Conservation (phyloP, 92 coral and sea anemone species). For the Hydrozoanthus gracilis region DNA sequence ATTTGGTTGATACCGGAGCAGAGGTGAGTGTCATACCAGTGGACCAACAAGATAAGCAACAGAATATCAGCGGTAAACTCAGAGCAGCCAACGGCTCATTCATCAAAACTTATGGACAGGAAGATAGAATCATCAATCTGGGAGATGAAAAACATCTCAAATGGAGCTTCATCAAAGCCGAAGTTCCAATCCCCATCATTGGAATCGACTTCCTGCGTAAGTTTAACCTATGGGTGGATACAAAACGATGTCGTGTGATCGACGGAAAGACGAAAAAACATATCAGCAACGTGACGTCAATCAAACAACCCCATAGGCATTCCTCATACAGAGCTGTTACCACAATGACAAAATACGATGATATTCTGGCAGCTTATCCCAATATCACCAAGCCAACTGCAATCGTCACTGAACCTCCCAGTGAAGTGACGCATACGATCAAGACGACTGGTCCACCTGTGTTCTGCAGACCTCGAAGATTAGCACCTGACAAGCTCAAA, state of each 20-base stretch:
- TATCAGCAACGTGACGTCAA: background rate
- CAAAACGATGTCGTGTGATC: background rate
- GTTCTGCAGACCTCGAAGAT: slow-evolving; percentile 12
- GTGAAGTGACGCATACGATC: background rate
- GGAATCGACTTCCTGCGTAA: background rate
- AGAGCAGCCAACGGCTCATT: slow-evolving; percentile 1
- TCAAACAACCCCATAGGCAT: background rate
- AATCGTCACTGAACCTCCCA: background rate
- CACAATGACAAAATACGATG: too few relatives aligned
- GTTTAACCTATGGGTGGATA: slow-evolving; percentile 10
- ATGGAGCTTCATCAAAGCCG: background rate
- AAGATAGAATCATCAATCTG: background rate
- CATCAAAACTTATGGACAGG: slow-evolving; percentile 1
- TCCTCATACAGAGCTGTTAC: background rate
- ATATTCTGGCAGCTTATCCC: too few relatives aligned
- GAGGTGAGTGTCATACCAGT: background rate
- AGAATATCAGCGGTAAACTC: background rate
- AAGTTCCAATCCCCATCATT: background rate
- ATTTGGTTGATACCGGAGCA: slow-evolving; percentile 30
- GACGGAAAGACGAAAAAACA: slow-evolving; percentile 2
- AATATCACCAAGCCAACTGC: too few relatives aligned
- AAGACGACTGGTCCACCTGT: slow-evolving; percentile 37
- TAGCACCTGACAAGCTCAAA: slow-evolving; percentile 39
- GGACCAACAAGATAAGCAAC: background rate
- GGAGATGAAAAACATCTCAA: too few relatives aligned